Evolutionary conservation across 1,140 invertebrate species (phyloP).

Genomic region (Arctopsyche grandis): DNA sequence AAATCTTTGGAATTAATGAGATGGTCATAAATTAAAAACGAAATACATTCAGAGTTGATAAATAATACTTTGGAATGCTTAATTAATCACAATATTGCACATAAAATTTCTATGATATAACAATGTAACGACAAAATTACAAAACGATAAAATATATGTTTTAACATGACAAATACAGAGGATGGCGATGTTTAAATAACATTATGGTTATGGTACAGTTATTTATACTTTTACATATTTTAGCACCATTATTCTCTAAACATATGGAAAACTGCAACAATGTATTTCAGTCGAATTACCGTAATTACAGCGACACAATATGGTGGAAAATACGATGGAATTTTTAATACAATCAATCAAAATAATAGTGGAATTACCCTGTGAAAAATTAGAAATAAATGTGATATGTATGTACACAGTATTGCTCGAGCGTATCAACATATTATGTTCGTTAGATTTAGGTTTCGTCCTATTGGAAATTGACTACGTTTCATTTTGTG

Average conservation of each 20-base stretch:
- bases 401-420: slow-evolving; percentile 4
- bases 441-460: too few species aligned
- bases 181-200: too few species aligned
- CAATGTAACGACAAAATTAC: neutral
- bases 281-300: slow-evolving; percentile 9
- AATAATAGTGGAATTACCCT: neutral
- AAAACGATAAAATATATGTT: too few species aligned
- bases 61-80: too few species aligned
- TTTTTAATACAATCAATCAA: too few species aligned
- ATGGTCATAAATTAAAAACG: too few species aligned
- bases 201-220: too few species aligned
- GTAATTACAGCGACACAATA: neutral
- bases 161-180: too few species aligned
- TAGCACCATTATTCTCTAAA: slow-evolving; percentile 18
- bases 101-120: neutral
- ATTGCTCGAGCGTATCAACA: neutral
- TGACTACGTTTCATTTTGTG: too few species aligned
- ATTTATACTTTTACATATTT: neutral
- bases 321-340: neutral
- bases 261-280: slow-evolving; percentile 20
- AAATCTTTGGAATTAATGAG: too few species aligned
- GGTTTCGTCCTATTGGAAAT: too few species aligned
- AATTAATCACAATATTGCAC: neutral
- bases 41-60: too few species aligned
- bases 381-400: slow-evolving; percentile 3